Evolutionary conservation across 2,888 invertebrate genomes (phyloP), one percentile per base, ranked within the genome.

Genomic region (Tipula helvola): DNA sequence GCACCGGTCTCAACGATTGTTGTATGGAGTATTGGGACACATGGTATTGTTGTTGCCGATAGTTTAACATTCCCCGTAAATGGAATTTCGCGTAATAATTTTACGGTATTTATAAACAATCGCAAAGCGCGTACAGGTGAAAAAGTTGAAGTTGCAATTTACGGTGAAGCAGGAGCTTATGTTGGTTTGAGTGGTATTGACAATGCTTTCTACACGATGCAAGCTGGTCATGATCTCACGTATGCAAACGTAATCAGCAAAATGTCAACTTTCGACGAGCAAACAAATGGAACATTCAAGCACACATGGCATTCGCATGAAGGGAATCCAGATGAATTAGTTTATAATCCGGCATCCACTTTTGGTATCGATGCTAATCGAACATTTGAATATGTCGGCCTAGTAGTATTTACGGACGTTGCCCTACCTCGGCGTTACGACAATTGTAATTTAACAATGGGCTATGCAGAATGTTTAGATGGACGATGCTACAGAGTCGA

Each of bases 61-160:
- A 96, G 97, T 87, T 93, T 99, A 87, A 98, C 98, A n/a, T 98
- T 98, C 93, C 97, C 98, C 0, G 98, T 99, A 39, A 97, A 98
- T 92, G 98, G 98, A 87, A 97, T 98, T 88, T 96, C 97, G 0
- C 92, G 97, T 87, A 98, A 99, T 91, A 97, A 98, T 90, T 97
- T 97, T 90, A 95, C 96, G 0, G 95, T 97, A 12, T 94, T 93
- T 89, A 95, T 98, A 87, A 98, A 98, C 91, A 97, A 97, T 91
- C 96, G 96, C 88, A 99, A 98, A 91, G 97, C 97, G 87, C 95
- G 98, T 88, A 97, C 97, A 0, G 97, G 98, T 36, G 97, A 98
- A 90, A 95, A 96, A 87, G 96, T 99, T 1, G 98, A 99, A 92
- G 95, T 99, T 87, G 97, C 97, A 0, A 96, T 98, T 88, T 96